Percentiles rank a stretch among this genome's conserved stretches.
These are phyloP conservation scores for Takifugu ocellatus DNA, from an alignment of 2,797 vertebrate species.

Conservation along the genomic window DNA sequence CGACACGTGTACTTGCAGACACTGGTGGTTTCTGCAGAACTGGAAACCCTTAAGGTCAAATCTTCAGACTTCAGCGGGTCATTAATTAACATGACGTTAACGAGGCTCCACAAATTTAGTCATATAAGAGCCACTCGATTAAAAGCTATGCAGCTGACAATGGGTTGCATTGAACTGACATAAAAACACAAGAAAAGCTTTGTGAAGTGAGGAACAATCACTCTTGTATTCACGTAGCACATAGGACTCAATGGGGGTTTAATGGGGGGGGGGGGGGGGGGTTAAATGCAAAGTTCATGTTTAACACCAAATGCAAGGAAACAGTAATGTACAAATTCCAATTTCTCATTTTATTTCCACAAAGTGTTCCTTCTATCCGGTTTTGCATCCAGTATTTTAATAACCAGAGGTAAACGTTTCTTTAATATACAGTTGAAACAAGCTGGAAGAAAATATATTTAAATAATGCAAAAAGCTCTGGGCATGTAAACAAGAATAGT, in stretches of 20 bases:
- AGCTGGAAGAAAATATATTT: no score
- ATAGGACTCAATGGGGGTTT: slow-evolving; percentile 13
- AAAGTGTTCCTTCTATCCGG: not conserved
- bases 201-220: slow-evolving; percentile 15
- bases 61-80: slow-evolving; percentile 50
- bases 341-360: not conserved
- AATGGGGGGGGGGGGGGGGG: no score
- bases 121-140: not conserved
- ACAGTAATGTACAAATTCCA: no score
- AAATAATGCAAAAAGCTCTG: no score
- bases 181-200: slow-evolving; percentile 14
- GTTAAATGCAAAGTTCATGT: no score
- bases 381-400: no score
- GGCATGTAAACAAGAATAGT: no score
- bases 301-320: no score
- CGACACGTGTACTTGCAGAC: not conserved
- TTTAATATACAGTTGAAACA: no score
- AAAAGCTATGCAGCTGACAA: slow-evolving; percentile 22
- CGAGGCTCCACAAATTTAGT: slow-evolving; percentile 27
- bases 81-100: slow-evolving; percentile 38
- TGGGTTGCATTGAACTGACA: slow-evolving; percentile 12
- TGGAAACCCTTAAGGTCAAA: slow-evolving; percentile 32
- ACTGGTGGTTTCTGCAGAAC: slow-evolving; percentile 11
- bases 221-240: slow-evolving; percentile 17
- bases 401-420: no score